These are phyloP conservation scores for Sebastes cheni DNA, from an alignment of 2,797 vertebrate species.

Conservation along the genomic window DNA sequence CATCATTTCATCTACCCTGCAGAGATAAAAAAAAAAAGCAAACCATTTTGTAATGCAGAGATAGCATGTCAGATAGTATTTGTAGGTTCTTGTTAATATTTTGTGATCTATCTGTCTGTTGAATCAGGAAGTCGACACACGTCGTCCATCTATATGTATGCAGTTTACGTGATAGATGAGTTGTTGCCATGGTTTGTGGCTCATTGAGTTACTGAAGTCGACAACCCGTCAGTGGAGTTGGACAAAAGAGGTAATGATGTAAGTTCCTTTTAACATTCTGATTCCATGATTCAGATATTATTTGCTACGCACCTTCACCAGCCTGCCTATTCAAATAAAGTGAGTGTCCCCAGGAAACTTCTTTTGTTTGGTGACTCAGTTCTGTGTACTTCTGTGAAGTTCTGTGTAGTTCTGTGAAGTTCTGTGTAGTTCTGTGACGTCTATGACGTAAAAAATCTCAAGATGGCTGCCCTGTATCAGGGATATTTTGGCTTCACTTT, in stretches of 20 bases:
- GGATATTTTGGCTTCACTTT: too few relatives aligned
- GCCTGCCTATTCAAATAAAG: too few relatives aligned
- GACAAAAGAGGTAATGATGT: background rate
- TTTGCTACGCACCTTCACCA: background rate
- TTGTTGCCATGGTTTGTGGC: background rate
- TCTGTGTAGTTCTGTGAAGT: too few relatives aligned
- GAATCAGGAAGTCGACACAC: too few relatives aligned
- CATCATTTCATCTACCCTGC: slow-evolving; percentile 78
- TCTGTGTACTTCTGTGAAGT: too few relatives aligned
- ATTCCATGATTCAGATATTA: background rate
- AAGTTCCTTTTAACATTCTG: background rate
- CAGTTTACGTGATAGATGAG: background rate
- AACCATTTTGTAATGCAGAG: background rate
- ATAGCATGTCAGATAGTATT: background rate
- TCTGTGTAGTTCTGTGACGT: too few relatives aligned
- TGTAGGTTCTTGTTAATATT: background rate
- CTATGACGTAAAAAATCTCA: too few relatives aligned
- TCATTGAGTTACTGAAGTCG: background rate
- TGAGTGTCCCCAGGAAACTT: too few relatives aligned
- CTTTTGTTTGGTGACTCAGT: too few relatives aligned
- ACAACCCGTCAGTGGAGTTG: background rate
- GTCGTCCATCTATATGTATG: too few relatives aligned
- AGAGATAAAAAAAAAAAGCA: background rate
- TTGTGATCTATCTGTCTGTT: background rate
- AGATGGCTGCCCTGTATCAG: too few relatives aligned